A percentile compares a stretch with the other conserved stretches of the same genome.
phyloP scores from a whole-genome alignment of 2,888 invertebrate species.

The Loripinus fragilis region DNA sequence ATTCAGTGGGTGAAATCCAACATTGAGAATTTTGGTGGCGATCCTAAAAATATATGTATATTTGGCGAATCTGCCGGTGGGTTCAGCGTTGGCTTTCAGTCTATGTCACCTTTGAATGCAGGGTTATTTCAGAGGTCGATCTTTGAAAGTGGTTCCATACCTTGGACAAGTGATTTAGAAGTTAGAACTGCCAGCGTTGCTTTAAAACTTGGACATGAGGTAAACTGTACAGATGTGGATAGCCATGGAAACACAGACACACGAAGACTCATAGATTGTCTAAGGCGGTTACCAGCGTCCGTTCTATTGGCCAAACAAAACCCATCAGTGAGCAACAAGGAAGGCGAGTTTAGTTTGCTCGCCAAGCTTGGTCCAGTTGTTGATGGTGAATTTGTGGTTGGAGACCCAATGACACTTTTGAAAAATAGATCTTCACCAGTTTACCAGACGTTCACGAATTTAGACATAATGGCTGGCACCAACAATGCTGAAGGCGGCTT shows the following conservation, averaged over 20 bases:
- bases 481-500: conserved; percentile 64
- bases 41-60: conserved; percentile 58
- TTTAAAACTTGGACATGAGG: conserved; percentile 34
- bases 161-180: conserved; percentile 86
- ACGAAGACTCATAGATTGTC: conserved; percentile 34
- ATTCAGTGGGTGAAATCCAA: conserved; percentile 69
- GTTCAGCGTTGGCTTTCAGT: conserved; percentile 59
- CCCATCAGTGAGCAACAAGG: background rate
- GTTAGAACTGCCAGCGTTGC: conserved; percentile 38
- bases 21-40: conserved; percentile 67
- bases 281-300: conserved; percentile 31
- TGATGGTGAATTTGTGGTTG: conserved; percentile 53
- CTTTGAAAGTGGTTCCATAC: conserved; percentile 85
- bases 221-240: conserved; percentile 35
- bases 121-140: conserved; percentile 66
- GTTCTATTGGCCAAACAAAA: conserved; percentile 37
- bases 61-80: conserved; percentile 72
- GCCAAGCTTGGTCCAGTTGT: conserved; percentile 51
- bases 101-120: conserved; percentile 53
- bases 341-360: conserved; percentile 13
- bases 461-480: conserved; percentile 61
- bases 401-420: conserved; percentile 41
- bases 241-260: background rate
- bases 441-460: conserved; percentile 50
- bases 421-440: conserved; percentile 28